Base-by-base conservation (phyloP, 2,888 invertebrate species). In the Andrena minutula region DNA sequence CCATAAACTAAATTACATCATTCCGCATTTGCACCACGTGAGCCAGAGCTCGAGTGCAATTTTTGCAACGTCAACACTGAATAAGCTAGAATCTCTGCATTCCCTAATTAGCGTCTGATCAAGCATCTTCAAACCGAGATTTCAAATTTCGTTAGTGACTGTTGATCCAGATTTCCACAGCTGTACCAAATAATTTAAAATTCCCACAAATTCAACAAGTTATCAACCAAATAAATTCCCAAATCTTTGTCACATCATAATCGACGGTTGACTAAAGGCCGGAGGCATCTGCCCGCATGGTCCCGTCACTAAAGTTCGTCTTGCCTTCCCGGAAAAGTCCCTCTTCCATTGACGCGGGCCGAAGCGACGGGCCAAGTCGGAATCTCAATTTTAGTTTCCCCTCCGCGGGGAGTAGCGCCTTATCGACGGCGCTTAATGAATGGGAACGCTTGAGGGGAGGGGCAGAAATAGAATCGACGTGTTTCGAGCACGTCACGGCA, bases 401-500 rank as follows among this genome's bases (percentile, higher is more conserved):
- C 63, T 30, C n/a, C 1, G n/a, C 23, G 56, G 56, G 56, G 63
- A n/a, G 23, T 20, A 63, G 32, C 20, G 47, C 23, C 63, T 64
- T 64, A 49, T 76, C 72, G 72, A 64, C 47, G 56, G 5, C 32
- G 64, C 23, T 49, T 58, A 72, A 76, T 72, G 76, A 76, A 76
- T 64, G 63, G 63, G 47, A 56, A 76, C 53, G 41, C 61, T 56
- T 56, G 56, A 16, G 41, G 41, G 41, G 32, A 10, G 47, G 47
- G 23, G 26, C 71, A 76, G 72, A 76, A 76, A 72, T 76, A 58
- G 72, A 72, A 76, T 72, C 64, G 72, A 28, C 53, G 16, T 26
- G 53, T 70, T 23, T 56, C 58, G 7, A 30, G 51, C 49, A 32
- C 60, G 47, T 68, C 60, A 23, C 8, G 12, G 68, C 23, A 32